phyloP scores from a whole-genome alignment of 2,113 vertebrate genomes.

The Lota lota region DNA sequence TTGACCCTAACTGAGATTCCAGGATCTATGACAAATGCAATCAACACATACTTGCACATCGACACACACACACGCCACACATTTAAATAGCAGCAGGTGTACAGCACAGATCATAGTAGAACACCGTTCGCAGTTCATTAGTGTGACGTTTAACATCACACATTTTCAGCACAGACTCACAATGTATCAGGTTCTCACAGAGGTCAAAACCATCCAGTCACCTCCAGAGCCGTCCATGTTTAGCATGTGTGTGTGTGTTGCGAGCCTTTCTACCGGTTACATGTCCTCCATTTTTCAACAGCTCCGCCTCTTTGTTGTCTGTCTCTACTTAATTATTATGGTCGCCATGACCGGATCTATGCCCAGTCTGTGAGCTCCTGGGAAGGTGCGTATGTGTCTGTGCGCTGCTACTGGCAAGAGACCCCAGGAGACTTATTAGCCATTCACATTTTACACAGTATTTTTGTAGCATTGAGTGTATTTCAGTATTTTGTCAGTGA shows the following conservation, averaged over 20 bases:
- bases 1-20: no score
- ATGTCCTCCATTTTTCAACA: constrained; percentile 36
- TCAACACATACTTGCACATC: no score
- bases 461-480: no score
- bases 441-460: neutral
- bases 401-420: constrained; percentile 9
- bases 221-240: neutral
- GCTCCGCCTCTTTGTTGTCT: constrained; percentile 49
- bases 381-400: constrained; percentile 40
- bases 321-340: constrained; percentile 52
- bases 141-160: no score
- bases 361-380: constrained; percentile 40
- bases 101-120: no score
- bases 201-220: neutral
- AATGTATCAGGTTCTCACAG: no score
- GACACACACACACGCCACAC: no score
- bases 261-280: constrained; percentile 8
- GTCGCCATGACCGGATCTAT: constrained; percentile 37
- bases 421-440: neutral
- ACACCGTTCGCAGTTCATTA: no score
- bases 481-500: neutral
- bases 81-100: no score
- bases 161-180: no score
- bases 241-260: constrained; percentile 9
- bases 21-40: no score